Evolutionary conservation across 92 coral and sea anemone species (phyloP).

Genomic region (Phymanthus crucifer): DNA sequence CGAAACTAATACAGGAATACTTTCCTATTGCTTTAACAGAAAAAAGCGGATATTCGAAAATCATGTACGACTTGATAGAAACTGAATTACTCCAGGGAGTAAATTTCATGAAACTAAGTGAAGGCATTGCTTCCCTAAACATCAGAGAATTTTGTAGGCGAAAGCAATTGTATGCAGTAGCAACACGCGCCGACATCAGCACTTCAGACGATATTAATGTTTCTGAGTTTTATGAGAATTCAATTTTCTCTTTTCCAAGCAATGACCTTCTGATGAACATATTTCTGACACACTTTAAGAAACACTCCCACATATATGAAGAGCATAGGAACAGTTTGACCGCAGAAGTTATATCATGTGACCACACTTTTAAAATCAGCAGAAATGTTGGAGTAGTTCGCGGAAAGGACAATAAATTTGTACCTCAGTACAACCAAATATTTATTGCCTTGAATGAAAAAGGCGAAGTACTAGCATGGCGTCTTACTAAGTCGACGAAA

Average conservation of each 20-base stretch:
- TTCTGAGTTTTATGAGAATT: constrained; percentile 34
- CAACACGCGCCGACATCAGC: neutral
- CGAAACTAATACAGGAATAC: constrained; percentile 9
- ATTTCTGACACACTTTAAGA: constrained; percentile 10
- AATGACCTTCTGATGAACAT: constrained; percentile 45
- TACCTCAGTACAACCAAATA: constrained; percentile 14
- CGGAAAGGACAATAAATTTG: constrained; percentile 4
- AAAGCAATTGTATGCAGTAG: constrained; percentile 12
- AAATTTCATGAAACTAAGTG: constrained; percentile 49
- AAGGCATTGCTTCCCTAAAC: constrained; percentile 39
- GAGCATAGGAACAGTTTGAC: neutral
- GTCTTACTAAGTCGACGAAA: constrained; percentile 35
- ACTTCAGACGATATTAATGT: neutral
- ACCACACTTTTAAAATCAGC: constrained; percentile 34
- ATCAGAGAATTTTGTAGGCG: constrained; percentile 26
- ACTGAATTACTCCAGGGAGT: constrained; percentile 26
- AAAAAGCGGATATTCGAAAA: constrained; percentile 50
- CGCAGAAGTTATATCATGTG: constrained; percentile 35
- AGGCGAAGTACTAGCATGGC: constrained; percentile 36
- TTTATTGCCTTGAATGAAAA: constrained; percentile 26
- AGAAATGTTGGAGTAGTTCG: constrained; percentile 12
- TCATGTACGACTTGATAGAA: constrained; percentile 12
- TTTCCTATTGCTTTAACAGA: constrained; percentile 35
- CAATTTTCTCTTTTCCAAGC: constrained; percentile 38
- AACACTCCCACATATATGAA: constrained; percentile 8